These are phyloP conservation scores for Cladopsammia gracilis DNA, from an alignment of 64 coral and sea anemone species.

Conservation along the genomic window DNA sequence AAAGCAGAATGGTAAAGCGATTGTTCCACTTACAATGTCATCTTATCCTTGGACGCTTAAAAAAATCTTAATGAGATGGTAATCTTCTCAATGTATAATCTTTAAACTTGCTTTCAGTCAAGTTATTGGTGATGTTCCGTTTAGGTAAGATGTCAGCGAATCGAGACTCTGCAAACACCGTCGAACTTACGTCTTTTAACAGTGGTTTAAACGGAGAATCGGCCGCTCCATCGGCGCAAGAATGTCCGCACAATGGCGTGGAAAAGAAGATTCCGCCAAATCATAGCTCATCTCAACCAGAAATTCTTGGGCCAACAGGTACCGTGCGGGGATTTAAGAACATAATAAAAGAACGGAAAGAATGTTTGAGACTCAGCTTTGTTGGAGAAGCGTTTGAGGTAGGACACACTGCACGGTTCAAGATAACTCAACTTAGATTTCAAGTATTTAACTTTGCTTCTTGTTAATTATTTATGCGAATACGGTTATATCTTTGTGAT, in stretches of 20 bases:
- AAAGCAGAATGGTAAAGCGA: neutral
- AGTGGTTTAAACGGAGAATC: neutral
- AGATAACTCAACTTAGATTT: neutral
- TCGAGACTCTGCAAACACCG: constrained; percentile 10
- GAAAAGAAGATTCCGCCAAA: neutral
- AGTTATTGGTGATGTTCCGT: constrained; percentile 10
- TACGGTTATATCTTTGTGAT: neutral
- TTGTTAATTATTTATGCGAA: constrained; percentile 39
- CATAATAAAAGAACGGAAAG: constrained; percentile 67
- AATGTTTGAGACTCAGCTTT: constrained; percentile 32
- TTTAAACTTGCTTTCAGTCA: too few species aligned
- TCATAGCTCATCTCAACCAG: neutral
- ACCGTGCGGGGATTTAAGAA: constrained; percentile 72
- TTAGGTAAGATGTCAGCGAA: constrained; percentile 6
- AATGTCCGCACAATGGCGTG: neutral
- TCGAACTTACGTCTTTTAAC: constrained; percentile 10
- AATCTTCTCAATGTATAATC: neutral
- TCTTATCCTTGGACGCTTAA: neutral
- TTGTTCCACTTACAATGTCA: neutral
- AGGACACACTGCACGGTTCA: neutral
- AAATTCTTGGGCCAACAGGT: constrained; percentile 70
- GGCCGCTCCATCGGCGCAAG: neutral
- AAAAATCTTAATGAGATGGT: neutral
- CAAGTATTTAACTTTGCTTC: neutral
- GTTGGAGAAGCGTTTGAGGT: constrained; percentile 34